Percentiles rank a stretch among this genome's conserved stretches.
Evolutionary conservation across 2,113 vertebrate genomes (phyloP).

Genomic region (Rynchops niger): DNA sequence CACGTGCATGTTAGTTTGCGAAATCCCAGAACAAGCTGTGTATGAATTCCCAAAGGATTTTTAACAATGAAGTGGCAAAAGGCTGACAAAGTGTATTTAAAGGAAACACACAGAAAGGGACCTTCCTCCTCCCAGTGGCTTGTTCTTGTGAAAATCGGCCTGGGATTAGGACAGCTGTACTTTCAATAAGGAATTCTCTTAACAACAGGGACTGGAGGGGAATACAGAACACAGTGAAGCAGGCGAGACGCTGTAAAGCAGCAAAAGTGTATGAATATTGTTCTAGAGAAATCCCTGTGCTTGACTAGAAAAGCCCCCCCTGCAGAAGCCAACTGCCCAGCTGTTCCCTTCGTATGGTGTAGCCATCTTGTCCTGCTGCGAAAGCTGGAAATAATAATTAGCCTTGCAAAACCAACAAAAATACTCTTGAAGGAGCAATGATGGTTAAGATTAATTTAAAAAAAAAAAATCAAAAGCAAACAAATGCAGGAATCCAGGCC

Average conservation of each 20-base stretch:
- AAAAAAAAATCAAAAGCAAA: neutral
- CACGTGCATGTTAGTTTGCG: neutral
- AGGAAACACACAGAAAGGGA: neutral
- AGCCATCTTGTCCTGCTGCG: neutral
- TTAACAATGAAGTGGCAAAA: neutral
- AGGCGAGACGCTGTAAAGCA: neutral
- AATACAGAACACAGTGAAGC: no score
- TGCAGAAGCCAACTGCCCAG: neutral
- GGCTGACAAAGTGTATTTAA: neutral
- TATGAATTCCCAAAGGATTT: neutral
- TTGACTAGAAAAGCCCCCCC: neutral
- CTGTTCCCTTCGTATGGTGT: neutral
- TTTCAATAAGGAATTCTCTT: neutral
- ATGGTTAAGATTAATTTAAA: neutral
- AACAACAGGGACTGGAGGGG: neutral
- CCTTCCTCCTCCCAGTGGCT: neutral
- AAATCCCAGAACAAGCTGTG: neutral
- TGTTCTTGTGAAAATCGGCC: neutral
- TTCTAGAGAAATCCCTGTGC: neutral
- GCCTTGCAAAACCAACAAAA: neutral
- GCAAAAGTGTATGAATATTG: neutral
- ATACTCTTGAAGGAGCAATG: neutral
- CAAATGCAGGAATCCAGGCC: neutral
- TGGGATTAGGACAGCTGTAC: neutral
- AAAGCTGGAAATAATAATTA: neutral